A percentile compares a stretch with the other conserved stretches of the same genome.
phyloP scores from a whole-genome alignment of 2,797 vertebrate genomes.

The Arremon brunneinucha region DNA sequence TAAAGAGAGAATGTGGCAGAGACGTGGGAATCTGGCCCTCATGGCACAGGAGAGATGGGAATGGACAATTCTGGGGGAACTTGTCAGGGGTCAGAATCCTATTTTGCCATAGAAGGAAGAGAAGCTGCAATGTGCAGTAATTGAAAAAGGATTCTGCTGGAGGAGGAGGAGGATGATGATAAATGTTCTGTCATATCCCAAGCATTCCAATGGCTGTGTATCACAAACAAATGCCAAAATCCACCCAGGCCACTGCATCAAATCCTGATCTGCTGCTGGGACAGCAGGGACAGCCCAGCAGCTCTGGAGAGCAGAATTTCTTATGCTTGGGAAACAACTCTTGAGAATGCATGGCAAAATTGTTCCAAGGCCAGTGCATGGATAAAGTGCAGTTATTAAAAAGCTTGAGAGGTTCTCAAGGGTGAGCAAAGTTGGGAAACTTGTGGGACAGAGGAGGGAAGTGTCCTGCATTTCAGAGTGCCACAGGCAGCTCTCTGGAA shows the following conservation, averaged over 20 bases:
- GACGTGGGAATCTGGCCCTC: rapidly evolving
- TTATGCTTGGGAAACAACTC: neutral
- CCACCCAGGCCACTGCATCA: neutral
- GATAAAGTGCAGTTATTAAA: neutral
- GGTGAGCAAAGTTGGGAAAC: neutral
- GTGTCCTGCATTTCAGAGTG: neutral
- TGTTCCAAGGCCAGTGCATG: neutral
- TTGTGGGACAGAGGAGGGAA: neutral
- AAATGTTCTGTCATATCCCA: neutral
- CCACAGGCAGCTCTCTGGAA: neutral
- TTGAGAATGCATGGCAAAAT: neutral
- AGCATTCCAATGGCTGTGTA: rapidly evolving
- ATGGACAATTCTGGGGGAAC: neutral
- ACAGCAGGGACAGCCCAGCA: neutral
- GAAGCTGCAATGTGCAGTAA: neutral
- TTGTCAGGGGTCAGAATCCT: neutral
- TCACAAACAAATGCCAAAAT: neutral
- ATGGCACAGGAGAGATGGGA: neutral
- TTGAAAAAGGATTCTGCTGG: neutral
- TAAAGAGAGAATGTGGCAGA: neutral
- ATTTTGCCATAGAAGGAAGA: neutral
- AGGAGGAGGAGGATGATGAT: neutral
- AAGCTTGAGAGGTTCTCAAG: neutral
- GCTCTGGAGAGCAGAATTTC: neutral
- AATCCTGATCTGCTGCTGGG: neutral